phyloP scores from a whole-genome alignment of 2,888 invertebrate species.

The Panorpa germanica region DNA sequence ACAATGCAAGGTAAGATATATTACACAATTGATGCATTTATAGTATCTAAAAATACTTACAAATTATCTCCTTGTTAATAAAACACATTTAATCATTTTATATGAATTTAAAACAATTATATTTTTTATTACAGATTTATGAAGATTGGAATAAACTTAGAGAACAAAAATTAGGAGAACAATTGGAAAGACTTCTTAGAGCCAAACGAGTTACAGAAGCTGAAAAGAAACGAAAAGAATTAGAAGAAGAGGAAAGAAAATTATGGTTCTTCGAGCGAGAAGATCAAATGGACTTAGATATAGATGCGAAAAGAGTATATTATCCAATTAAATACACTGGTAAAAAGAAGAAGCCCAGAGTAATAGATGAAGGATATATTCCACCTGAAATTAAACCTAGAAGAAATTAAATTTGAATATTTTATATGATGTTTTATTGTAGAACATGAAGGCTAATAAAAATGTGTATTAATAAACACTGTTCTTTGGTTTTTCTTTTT shows the following conservation, averaged over 20 bases:
- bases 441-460: no score
- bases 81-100: constrained; percentile 9
- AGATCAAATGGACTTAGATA: constrained; percentile 50
- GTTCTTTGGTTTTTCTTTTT: no score
- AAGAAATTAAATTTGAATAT: no score
- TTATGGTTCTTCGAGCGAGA: constrained; percentile 71
- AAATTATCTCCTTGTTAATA: constrained; percentile 21
- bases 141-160: constrained; percentile 37
- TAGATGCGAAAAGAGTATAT: constrained; percentile 35
- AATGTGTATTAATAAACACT: no score
- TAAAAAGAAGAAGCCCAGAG: constrained; percentile 28
- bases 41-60: constrained; percentile 11
- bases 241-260: constrained; percentile 37
- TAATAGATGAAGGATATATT: constrained; percentile 41
- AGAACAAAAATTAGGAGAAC: constrained; percentile 33
- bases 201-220: constrained; percentile 30
- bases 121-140: constrained; percentile 26
- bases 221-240: constrained; percentile 26
- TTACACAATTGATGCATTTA: no score
- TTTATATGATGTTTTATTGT: no score
- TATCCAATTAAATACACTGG: constrained; percentile 25
- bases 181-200: constrained; percentile 31
- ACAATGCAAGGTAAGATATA: constrained; percentile 19
- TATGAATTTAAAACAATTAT: constrained; percentile 6
- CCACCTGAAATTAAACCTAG: constrained; percentile 60